These are phyloP conservation scores for Thecophora atra DNA, from an alignment of 2,888 invertebrate genomes.

Conservation along the genomic window DNA sequence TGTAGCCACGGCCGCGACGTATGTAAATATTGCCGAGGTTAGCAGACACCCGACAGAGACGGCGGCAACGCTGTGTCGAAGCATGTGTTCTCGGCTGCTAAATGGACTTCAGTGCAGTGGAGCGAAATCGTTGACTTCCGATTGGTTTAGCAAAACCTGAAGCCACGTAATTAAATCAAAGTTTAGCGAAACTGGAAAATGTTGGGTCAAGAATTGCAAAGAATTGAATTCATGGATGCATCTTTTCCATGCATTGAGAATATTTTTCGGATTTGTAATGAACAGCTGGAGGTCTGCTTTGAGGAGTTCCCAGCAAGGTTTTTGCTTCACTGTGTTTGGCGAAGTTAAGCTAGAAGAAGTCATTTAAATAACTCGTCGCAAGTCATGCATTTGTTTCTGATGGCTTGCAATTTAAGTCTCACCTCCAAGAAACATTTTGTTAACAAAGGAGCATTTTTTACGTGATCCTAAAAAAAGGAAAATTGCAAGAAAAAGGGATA, in stretches of 20 bases:
- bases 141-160: neutral
- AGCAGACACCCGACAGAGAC: neutral
- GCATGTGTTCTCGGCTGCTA: slow-evolving; percentile 30
- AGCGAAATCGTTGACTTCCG: neutral
- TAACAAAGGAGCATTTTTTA: slow-evolving; percentile 34
- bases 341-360: slow-evolving; percentile 13
- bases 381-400: slow-evolving; percentile 34
- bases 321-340: slow-evolving; percentile 22
- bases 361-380: slow-evolving; percentile 34
- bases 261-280: too few relatives aligned
- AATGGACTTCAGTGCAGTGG: slow-evolving; percentile 33
- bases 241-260: too few relatives aligned
- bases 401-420: slow-evolving; percentile 25
- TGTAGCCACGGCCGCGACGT: slow-evolving; percentile 26
- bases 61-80: slow-evolving; percentile 12
- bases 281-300: too few relatives aligned
- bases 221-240: too few relatives aligned
- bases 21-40: slow-evolving; percentile 33
- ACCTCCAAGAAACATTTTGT: slow-evolving; percentile 35
- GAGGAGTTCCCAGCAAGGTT: too few relatives aligned
- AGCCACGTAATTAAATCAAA: too few relatives aligned
- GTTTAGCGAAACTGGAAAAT: too few relatives aligned
- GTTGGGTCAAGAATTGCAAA: too few relatives aligned
- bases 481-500: neutral
- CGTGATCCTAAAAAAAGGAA: neutral